Evolutionary conservation across 1,140 invertebrate species (phyloP), one percentile per base, ranked within the genome.

Genomic region (Choristoneura fumiferana): DNA sequence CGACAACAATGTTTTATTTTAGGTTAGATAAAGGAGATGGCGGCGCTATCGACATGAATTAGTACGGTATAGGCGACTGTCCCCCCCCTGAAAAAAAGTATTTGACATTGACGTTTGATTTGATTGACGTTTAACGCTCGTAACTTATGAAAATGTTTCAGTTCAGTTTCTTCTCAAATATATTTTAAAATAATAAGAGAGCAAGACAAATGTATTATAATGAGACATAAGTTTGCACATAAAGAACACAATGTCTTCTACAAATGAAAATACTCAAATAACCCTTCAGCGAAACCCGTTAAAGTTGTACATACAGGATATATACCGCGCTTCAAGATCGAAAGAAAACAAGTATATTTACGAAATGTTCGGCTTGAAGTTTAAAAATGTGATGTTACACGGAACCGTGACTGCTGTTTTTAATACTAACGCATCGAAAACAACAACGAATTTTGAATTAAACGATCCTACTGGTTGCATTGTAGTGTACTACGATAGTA

Each of bases 381-480:
- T 89, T 45, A 89, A 89, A 63, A 87, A 87, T 52, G 58, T 89
- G 10, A 86, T 81, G 76, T 75, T 89, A 64, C 82, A 87, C 34
- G 86, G 86, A 4, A 73, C 84, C 29, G 65, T 87, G 8, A 87
- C 82, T 6, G 49, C 71, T 1, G 45, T 82, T 18, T 79, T 78
- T 66, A 81, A 81, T 63, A 72, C 55, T 54, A 73, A 39, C 9
- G 13, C 37, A 10, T 45, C 63, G 17, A 58, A 34, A 33, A 64
- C 57, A 8, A 45, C 62, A 4, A 74, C 65, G 4, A 81, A 82
- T 61, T 67, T 87, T 8, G 82, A 89, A 64, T 22, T 89, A 8
- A 82, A 73, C 33, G 86, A 89, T 52, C 65, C 80, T 5, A 89
- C 85, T 4, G 85, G 78, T 5, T 73, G 76, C 4, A 69, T 86